Base-by-base conservation (phyloP, 2,113 vertebrate genomes). In the Colaptes auratus region DNA sequence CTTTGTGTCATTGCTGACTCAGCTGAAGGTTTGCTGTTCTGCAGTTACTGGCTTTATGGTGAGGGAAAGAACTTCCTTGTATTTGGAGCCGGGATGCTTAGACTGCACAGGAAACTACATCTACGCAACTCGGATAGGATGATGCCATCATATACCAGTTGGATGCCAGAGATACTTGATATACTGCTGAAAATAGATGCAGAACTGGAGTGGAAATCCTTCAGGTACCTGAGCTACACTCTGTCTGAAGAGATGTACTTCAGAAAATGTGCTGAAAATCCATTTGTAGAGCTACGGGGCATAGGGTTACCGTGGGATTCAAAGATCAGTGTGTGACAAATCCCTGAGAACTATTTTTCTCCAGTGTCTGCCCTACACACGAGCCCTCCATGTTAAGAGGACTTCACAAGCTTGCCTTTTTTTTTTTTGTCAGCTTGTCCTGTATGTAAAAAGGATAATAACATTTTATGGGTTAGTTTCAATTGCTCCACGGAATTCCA, bases 41-140 rank as follows among this genome's bases (percentile, higher is more conserved):
- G 6, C 11, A 24, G 53, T 21, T 24, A 10, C 18, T 31, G 74
- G 46, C 15, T 82, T 36, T 25, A 7, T 8, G 55, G 42, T 1
- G 4, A 76, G 27, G 30, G 70, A 42, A 72, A 21, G 30, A 17
- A 69, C 58, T 77, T 48, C 15, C 2, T 42, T 60, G 31, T 17
- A 3, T 27, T 33, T 82, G 76, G 56, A 86, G 69, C 36, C 63
- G 46, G 66, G 19, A 13, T 30, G 21, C 33, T 81, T 11, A 35
- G 53, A 19, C n/a, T 61, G 24, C 31, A 12, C 19, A 31, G 71
- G 25, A 50, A 27, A 15, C 30, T n/a, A 17, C 1, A 2, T 39
- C 17, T 60, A 19, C 55, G 9, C 8, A 14, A 7, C 46, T 21
- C 13, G 0, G 1, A 5, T 50, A 23, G 1, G n/a, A 15, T 21